Evolutionary conservation across 2,888 invertebrate genomes (phyloP).

Genomic region (Eudemis profundana): DNA sequence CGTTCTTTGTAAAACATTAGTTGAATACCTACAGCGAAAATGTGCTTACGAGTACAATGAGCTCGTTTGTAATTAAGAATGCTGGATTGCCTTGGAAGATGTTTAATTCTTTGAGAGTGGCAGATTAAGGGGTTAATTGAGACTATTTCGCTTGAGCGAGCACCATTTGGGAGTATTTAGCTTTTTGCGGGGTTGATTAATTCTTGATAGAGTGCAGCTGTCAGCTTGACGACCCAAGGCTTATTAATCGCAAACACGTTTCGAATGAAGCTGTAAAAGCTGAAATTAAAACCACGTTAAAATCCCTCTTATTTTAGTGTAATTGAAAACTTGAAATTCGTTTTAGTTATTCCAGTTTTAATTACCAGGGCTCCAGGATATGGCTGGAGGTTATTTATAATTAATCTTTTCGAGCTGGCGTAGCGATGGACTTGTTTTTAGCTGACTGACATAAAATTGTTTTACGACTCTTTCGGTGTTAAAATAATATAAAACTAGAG

Average conservation of each 20-base stretch:
- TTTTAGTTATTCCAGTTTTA: slow-evolving; percentile 69
- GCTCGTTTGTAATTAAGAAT: slow-evolving; percentile 22
- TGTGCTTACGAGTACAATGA: slow-evolving; percentile 19
- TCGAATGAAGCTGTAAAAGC: slow-evolving; percentile 53
- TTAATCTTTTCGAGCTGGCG: slow-evolving; percentile 63
- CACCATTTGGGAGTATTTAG: slow-evolving; percentile 12
- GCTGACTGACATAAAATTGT: slow-evolving; percentile 53
- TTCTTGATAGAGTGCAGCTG: slow-evolving; percentile 22
- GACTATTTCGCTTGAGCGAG: slow-evolving; percentile 13
- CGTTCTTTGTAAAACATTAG: slow-evolving; percentile 17
- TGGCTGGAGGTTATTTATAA: slow-evolving; percentile 68
- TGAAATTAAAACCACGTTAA: slow-evolving; percentile 53
- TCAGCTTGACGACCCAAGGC: slow-evolving; percentile 20
- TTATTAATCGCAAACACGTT: slow-evolving; percentile 39
- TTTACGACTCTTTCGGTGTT: slow-evolving; percentile 56
- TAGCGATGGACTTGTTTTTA: slow-evolving; percentile 56
- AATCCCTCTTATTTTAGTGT: slow-evolving; percentile 56
- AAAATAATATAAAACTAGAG: slow-evolving; percentile 41
- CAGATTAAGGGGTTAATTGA: slow-evolving; percentile 14
- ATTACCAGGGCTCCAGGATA: slow-evolving; percentile 60
- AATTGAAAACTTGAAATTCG: slow-evolving; percentile 62
- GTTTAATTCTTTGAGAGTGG: slow-evolving; percentile 8
- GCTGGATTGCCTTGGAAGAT: slow-evolving; percentile 9
- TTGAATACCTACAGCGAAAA: slow-evolving; percentile 14
- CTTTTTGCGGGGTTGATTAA: slow-evolving; percentile 20